Evolutionary conservation across 2,113 vertebrate genomes (phyloP).

Genomic region (Spheniscus mendiculus): DNA sequence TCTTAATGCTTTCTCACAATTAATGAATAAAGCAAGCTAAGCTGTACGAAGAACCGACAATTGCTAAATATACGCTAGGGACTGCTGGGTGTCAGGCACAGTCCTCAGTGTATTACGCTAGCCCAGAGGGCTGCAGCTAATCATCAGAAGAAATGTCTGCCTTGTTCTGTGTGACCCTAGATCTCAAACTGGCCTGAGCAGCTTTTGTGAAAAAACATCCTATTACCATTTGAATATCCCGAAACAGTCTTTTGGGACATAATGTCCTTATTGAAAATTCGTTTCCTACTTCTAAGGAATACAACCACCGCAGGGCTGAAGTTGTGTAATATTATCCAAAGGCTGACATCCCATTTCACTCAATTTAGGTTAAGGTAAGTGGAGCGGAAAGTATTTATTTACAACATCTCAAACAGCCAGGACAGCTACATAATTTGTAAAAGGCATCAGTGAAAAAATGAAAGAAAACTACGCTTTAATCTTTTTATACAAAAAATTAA

Average conservation of each 20-base stretch:
- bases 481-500: background rate
- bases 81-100: background rate
- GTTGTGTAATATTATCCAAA: background rate
- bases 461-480: background rate
- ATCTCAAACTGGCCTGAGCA: background rate
- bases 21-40: background rate
- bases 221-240: background rate
- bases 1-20: background rate
- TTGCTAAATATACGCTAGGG: background rate
- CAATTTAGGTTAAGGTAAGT: background rate
- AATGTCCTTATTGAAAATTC: background rate
- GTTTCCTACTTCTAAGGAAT: background rate
- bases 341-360: background rate
- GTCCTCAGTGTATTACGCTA: background rate
- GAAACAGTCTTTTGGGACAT: background rate
- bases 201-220: background rate
- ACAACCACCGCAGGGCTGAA: background rate
- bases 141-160: background rate
- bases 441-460: background rate
- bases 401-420: background rate
- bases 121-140: background rate
- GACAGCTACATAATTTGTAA: background rate
- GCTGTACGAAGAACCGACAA: background rate
- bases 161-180: background rate
- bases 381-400: background rate